Evolutionary conservation across 2,888 invertebrate genomes (phyloP).

Genomic region (Cheilosia soror): DNA sequence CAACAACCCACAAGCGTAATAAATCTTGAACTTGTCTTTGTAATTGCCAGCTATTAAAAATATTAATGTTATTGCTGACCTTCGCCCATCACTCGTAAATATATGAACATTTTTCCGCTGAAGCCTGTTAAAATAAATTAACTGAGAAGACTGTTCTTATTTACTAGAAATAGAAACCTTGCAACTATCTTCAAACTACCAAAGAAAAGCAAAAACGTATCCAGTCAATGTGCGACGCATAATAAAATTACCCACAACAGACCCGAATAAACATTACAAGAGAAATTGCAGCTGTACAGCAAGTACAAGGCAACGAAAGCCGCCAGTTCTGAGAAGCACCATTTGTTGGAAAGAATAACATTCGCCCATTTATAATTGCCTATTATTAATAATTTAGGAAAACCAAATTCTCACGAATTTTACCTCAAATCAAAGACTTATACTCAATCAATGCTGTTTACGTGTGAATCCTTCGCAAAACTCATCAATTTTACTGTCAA

Average conservation of each 20-base stretch:
- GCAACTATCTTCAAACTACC: not conserved
- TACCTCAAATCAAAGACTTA: not conserved
- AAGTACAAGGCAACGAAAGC: not conserved
- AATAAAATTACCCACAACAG: not conserved
- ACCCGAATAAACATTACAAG: not conserved
- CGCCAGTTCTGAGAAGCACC: slow-evolving; percentile 7
- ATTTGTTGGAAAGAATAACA: slow-evolving; percentile 8
- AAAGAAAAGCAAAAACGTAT: not conserved
- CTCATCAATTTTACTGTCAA: slow-evolving; percentile 32
- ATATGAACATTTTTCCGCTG: too few species aligned
- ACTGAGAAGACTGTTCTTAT: too few species aligned
- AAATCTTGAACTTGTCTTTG: too few species aligned
- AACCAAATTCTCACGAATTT: not conserved
- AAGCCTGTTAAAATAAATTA: too few species aligned
- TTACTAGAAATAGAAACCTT: too few species aligned
- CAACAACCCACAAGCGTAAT: too few species aligned
- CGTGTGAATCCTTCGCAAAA: slow-evolving; percentile 16
- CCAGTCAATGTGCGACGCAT: not conserved
- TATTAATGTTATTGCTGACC: too few species aligned
- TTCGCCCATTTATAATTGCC: not conserved
- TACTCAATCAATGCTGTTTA: slow-evolving; percentile 33
- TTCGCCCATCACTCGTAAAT: too few species aligned
- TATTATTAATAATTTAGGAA: slow-evolving; percentile 17
- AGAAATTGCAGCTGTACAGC: not conserved
- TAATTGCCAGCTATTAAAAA: too few species aligned